Evolutionary conservation across 2,797 vertebrate species (phyloP).

Genomic region (Scyliorhinus canicula): DNA sequence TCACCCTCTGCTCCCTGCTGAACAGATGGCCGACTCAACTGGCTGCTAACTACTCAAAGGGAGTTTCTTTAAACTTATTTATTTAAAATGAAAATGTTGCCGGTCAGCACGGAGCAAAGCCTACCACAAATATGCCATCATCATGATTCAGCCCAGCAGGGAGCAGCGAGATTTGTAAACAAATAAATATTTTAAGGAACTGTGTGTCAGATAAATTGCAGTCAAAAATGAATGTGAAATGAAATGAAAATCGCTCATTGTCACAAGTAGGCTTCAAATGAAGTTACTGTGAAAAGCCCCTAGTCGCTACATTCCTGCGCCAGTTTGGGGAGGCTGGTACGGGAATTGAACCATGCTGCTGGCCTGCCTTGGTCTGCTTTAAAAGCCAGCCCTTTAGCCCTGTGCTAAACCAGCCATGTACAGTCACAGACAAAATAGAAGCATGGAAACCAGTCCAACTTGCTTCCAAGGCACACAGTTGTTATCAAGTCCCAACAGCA

Average conservation of each 20-base stretch:
- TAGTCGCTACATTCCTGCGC: too few species aligned
- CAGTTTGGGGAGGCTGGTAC: too few species aligned
- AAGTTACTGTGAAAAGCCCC: too few species aligned
- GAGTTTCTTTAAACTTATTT: not conserved
- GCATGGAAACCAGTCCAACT: not conserved
- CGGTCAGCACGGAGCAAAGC: not conserved
- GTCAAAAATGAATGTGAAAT: not conserved
- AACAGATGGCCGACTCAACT: not conserved
- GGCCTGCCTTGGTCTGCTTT: too few species aligned
- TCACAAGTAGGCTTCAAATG: too few species aligned
- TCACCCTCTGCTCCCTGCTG: not conserved
- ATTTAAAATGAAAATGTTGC: not conserved
- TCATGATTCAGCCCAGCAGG: not conserved
- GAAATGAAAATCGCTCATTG: too few species aligned
- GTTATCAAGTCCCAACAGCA: not conserved
- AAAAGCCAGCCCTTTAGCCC: too few species aligned
- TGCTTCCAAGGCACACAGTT: not conserved
- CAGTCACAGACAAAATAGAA: not conserved
- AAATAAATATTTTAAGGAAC: slow-evolving; percentile 24
- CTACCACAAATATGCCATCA: not conserved
- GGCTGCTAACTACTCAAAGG: not conserved
- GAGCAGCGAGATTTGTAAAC: not conserved
- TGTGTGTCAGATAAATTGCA: not conserved
- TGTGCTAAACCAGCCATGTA: too few species aligned
- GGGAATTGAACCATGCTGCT: too few species aligned